phyloP scores from a whole-genome alignment of 2,888 invertebrate species.

The Drosophila lutescens region DNA sequence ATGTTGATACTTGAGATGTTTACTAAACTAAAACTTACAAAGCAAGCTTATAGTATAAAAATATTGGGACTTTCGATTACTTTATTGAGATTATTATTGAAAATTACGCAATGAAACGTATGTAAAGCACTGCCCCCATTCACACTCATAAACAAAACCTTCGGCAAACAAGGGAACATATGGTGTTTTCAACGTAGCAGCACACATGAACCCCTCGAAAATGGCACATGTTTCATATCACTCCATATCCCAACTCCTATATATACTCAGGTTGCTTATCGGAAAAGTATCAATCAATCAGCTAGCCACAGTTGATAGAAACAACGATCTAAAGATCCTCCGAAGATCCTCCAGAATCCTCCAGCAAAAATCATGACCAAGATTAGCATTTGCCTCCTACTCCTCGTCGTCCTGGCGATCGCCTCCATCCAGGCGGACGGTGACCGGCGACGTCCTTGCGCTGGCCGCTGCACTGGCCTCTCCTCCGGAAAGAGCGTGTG shows the following conservation, averaged over 20 bases:
- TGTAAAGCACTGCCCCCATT: not conserved
- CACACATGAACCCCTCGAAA: not conserved
- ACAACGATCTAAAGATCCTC: not conserved
- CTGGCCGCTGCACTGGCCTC: slow-evolving; percentile 55
- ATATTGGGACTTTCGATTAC: too few species aligned
- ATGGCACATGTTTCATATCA: not conserved
- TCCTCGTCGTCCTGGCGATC: slow-evolving; percentile 49
- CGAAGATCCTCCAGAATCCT: not conserved
- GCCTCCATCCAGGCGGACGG: slow-evolving; percentile 48
- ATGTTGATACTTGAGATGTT: too few species aligned
- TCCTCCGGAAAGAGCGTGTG: slow-evolving; percentile 49
- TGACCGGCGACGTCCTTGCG: slow-evolving; percentile 24
- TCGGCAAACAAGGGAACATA: slow-evolving; percentile 7
- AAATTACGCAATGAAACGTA: not conserved
- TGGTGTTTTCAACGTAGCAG: not conserved
- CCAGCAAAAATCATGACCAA: slow-evolving; percentile 45
- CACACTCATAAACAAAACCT: not conserved
- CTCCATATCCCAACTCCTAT: not conserved
- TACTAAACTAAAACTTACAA: too few species aligned
- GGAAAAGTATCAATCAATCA: slow-evolving; percentile 30
- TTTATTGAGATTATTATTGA: too few species aligned
- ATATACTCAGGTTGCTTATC: not conserved
- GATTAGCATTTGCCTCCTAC: slow-evolving; percentile 52
- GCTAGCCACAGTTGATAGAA: slow-evolving; percentile 1
- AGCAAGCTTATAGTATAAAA: too few species aligned